Evolutionary conservation across 2,888 invertebrate genomes (phyloP).

Genomic region (Hetaerina titia): DNA sequence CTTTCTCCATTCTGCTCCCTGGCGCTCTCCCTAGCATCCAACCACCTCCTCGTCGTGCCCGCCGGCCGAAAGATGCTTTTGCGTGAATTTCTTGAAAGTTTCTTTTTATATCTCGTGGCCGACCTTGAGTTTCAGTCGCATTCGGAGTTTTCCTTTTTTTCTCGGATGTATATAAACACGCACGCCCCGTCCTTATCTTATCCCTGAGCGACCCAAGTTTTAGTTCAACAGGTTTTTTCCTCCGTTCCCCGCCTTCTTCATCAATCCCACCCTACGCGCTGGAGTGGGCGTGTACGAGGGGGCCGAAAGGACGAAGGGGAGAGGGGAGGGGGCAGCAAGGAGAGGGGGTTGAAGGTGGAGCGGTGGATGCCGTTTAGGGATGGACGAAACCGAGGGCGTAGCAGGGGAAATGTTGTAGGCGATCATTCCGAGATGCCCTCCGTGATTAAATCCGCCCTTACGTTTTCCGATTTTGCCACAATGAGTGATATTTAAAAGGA

Average conservation of each 20-base stretch:
- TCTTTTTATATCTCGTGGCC: conserved; percentile 21
- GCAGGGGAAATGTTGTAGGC: neutral
- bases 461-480: neutral
- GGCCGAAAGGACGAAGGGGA: neutral
- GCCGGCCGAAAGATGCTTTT: neutral
- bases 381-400: neutral
- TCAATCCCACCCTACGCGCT: neutral
- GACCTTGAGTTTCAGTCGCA: conserved; percentile 41
- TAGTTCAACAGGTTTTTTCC: conserved; percentile 51
- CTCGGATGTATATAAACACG: neutral
- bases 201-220: conserved; percentile 7
- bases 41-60: neutral
- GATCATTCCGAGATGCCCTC: neutral
- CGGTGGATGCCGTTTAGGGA: neutral
- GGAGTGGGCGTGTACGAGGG: conserved; percentile 21
- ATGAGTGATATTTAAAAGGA: neutral
- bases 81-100: neutral
- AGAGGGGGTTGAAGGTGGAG: neutral
- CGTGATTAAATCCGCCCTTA: neutral
- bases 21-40: neutral
- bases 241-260: neutral
- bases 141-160: neutral
- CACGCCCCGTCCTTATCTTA: neutral
- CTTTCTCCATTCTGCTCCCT: neutral
- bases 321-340: neutral